These are phyloP conservation scores for Heteropelma amictum DNA, from an alignment of 2,888 invertebrate species.

Conservation along the genomic window DNA sequence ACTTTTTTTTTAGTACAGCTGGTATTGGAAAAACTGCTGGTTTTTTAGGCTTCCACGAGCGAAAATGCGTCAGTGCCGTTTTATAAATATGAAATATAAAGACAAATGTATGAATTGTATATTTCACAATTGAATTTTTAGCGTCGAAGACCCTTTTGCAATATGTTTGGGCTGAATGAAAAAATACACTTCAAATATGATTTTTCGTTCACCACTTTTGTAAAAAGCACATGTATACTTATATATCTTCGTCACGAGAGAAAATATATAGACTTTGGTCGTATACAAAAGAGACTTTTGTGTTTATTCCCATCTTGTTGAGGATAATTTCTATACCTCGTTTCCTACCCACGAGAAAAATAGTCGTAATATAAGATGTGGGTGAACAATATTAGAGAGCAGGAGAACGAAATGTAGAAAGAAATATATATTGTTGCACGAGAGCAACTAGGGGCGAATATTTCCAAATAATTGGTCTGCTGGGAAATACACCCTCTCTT, in stretches of 20 bases:
- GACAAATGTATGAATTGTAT: too few species aligned
- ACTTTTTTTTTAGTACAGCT: slow-evolving; percentile 12
- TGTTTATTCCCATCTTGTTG: not conserved
- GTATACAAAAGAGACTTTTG: not conserved
- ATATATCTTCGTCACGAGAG: too few species aligned
- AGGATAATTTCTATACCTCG: not conserved
- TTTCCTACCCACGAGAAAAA: slow-evolving; percentile 3
- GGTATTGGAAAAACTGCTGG: slow-evolving; percentile 17
- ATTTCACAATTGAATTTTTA: too few species aligned
- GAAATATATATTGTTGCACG: slow-evolving; percentile 8
- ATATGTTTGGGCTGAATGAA: too few species aligned
- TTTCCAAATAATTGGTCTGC: slow-evolving; percentile 48
- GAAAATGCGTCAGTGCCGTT: not conserved
- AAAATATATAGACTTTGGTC: too few species aligned
- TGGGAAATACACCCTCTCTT: slow-evolving; percentile 37
- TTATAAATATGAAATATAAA: not conserved
- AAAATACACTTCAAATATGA: too few species aligned
- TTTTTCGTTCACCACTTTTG: too few species aligned
- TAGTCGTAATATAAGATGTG: not conserved
- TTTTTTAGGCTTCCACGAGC: slow-evolving; percentile 4
- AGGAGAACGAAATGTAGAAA: not conserved
- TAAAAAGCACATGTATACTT: too few species aligned
- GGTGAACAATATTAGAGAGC: not conserved
- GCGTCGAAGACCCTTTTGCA: too few species aligned
- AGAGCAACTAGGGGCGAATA: slow-evolving; percentile 28